Conservation (phyloP, 2,888 invertebrate genomes). For the Lepidonotus clava region DNA sequence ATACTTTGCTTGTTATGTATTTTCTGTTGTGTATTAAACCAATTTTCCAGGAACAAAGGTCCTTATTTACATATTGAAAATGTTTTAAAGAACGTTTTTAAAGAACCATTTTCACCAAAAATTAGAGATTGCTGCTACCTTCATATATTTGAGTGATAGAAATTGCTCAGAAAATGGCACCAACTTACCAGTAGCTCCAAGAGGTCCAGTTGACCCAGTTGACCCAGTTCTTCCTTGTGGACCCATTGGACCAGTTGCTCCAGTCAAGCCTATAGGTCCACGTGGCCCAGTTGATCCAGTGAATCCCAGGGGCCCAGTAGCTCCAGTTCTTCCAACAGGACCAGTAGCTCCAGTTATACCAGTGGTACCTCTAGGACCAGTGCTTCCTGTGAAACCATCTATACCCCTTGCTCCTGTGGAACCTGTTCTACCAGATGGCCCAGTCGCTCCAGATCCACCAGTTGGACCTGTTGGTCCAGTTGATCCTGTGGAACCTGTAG, state of each 20-base stretch:
- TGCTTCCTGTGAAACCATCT: conserved; percentile 45
- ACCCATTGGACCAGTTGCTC: conserved; percentile 35
- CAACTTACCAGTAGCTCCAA: conserved; percentile 48
- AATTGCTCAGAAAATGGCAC: not conserved
- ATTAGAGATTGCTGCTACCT: too few relatives aligned
- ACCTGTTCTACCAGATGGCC: conserved; percentile 49
- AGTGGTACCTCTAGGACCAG: conserved; percentile 49
- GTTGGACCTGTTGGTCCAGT: conserved; percentile 56
- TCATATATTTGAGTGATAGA: not conserved
- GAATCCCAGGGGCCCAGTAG: conserved; percentile 53
- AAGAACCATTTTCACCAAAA: too few relatives aligned
- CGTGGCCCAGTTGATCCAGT: conserved; percentile 50
- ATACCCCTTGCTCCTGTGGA: conserved; percentile 43
- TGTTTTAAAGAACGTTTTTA: too few relatives aligned
- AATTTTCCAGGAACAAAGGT: too few relatives aligned
- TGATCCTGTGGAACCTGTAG: conserved; percentile 50
- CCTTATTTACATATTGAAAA: too few relatives aligned
- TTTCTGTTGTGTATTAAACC: too few relatives aligned
- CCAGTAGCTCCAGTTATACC: conserved; percentile 57
- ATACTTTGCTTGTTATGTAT: too few relatives aligned
- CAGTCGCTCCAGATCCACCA: conserved; percentile 56
- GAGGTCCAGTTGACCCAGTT: conserved; percentile 55
- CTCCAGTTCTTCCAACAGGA: conserved; percentile 55
- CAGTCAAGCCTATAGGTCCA: conserved; percentile 53
- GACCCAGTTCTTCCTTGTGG: conserved; percentile 55